Base-by-base conservation (phyloP, 2,797 vertebrate genomes). In the Natrix natrix region DNA sequence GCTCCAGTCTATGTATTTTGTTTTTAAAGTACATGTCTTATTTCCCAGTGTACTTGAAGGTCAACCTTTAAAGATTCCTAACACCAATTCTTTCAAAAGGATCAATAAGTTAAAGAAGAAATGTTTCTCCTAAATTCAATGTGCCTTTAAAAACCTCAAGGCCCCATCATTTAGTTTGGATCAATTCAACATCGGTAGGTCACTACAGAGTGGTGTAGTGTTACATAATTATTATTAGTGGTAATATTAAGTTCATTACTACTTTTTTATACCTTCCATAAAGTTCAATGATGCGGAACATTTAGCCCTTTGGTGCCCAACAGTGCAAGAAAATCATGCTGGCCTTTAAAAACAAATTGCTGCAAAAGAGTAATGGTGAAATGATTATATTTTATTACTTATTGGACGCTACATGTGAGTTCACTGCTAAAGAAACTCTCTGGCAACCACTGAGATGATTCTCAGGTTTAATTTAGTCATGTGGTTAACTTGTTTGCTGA, bases 301-400 rank as follows among this genome's bases (percentile, higher is more conserved):
- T 95, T 97, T 97, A 96, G 96, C 92, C 95, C 66, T 96, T 97
- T 96, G 94, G 60, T 95, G 94, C 94, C 94, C 94, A 95, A 94
- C 95, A 95, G 93, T 95, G 96, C 92, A 63, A 96, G 93, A 92
- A 96, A 93, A 97, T 97, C 94, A 61, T 93, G 96, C 94, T 95
- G 93, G 90, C 37, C 94, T 94, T 90, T 96, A 96, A 95, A 95
- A 95, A 89, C 60, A 94, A 95, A 93, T 14, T 52, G 22, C 0
- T 0, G 48, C 16, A 92, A 92, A 94, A 91, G 32, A 94, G 83
- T 91, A 43, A 26, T 88, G 91, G 63, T 89, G 92, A 57, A 78
- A 6, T 17, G 91, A 83, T 55, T 66, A 74, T 94, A 55, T 88
- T 32, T 92, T 69, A 17, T 92, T 88, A 24, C 83, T 93, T 88